Percentiles rank a stretch among this genome's conserved stretches.
These are phyloP conservation scores for Spilogale gracilis DNA, from an alignment of 2,113 vertebrate species.

Conservation along the genomic window DNA sequence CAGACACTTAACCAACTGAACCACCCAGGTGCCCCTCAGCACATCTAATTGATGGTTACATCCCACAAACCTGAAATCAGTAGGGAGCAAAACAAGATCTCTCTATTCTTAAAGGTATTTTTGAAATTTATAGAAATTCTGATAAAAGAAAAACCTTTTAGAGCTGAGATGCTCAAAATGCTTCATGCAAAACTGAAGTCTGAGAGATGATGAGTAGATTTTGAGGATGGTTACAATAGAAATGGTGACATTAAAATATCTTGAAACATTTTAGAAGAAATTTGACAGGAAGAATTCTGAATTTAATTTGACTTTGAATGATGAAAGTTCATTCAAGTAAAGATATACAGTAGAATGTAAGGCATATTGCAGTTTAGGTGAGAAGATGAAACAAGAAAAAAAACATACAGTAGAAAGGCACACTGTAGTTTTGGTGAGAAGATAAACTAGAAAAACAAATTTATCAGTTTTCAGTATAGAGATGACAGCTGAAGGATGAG, in stretches of 20 bases:
- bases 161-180: neutral
- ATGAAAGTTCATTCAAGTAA: neutral
- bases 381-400: conserved; percentile 34
- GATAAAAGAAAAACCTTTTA: neutral
- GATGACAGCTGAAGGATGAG: conserved; percentile 41
- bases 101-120: neutral
- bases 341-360: neutral
- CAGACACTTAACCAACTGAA: neutral
- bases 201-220: neutral
- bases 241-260: neutral
- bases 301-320: conserved; percentile 12
- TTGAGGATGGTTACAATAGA: neutral
- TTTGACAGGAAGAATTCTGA: neutral
- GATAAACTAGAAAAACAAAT: conserved; percentile 25
- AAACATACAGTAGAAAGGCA: neutral
- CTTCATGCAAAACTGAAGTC: neutral
- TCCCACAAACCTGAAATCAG: neutral
- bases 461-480: neutral
- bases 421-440: neutral
- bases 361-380: neutral
- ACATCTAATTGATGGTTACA: neutral
- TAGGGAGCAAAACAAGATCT: neutral
- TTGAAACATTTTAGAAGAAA: neutral
- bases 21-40: neutral
- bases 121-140: neutral